Conservation (phyloP, 2,797 vertebrate genomes). For the Arrhamphus sclerolepis region DNA sequence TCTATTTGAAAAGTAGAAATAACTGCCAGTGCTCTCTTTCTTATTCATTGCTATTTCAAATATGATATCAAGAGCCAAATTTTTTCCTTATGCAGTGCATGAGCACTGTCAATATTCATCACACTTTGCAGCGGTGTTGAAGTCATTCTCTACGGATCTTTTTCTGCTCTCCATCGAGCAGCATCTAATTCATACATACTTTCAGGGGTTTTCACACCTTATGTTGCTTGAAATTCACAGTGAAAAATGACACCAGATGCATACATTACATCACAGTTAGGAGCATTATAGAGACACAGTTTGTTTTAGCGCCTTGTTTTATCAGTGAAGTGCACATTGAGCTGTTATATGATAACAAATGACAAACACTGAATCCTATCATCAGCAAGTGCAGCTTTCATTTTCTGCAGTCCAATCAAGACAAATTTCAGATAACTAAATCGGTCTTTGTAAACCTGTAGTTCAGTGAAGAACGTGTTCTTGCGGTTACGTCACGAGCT, state of each 20-base stretch:
- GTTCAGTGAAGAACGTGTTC: slow-evolving; percentile 14
- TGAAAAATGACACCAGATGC: slow-evolving; percentile 15
- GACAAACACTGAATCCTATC: background rate
- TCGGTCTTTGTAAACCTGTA: slow-evolving; percentile 24
- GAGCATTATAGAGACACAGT: slow-evolving; percentile 3
- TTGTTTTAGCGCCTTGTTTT: slow-evolving; percentile 2
- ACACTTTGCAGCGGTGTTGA: slow-evolving; percentile 33
- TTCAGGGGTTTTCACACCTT: slow-evolving; percentile 24
- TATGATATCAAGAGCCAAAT: slow-evolving; percentile 15
- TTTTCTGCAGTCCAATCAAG: slow-evolving; percentile 18
- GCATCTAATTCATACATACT: slow-evolving; percentile 28
- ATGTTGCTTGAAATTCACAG: slow-evolving; percentile 3
- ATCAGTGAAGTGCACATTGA: slow-evolving; percentile 8
- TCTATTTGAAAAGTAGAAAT: slow-evolving; percentile 9
- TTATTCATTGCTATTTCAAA: slow-evolving; percentile 34
- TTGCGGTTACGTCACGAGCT: no score
- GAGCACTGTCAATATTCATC: slow-evolving; percentile 49
- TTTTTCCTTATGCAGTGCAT: slow-evolving; percentile 18
- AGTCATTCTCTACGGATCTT: slow-evolving; percentile 31
- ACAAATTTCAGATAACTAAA: slow-evolving; percentile 32
- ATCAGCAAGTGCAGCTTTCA: slow-evolving; percentile 21
- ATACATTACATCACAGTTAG: background rate
- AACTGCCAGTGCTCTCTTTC: background rate
- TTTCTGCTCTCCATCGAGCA: slow-evolving; percentile 1
- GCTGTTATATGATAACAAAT: background rate